Evolutionary conservation across 2,888 invertebrate species (phyloP).

Genomic region (Teleogryllus oceanicus): DNA sequence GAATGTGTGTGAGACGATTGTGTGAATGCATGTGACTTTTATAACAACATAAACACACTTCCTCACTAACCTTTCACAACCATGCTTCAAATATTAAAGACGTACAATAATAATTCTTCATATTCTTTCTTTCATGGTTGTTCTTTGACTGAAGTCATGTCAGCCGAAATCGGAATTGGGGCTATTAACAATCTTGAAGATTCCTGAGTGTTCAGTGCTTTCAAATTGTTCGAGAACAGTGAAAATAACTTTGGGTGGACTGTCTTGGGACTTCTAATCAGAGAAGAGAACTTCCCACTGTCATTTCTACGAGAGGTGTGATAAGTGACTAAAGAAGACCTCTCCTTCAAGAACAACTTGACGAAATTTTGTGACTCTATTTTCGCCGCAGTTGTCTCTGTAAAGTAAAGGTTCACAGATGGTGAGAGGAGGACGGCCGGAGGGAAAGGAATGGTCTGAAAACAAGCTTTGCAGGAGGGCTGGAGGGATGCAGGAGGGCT

Average conservation of each 20-base stretch:
- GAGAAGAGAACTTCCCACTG: not conserved
- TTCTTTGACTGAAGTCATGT: no score
- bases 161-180: not conserved
- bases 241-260: not conserved
- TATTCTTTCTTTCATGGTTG: no score
- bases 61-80: no score
- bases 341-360: no score
- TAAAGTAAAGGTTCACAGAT: not conserved
- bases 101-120: no score
- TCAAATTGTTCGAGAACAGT: not conserved
- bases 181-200: not conserved
- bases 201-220: not conserved
- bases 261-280: conserved; percentile 24
- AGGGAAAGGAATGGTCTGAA: not conserved
- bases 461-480: not conserved
- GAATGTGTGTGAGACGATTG: not conserved
- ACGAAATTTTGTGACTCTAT: no score
- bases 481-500: not conserved
- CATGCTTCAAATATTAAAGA: no score
- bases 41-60: no score
- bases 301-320: no score
- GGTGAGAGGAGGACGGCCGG: not conserved
- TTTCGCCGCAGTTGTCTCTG: no score
- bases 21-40: not conserved
- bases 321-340: no score